A percentile compares a stretch with the other conserved stretches of the same genome.
phyloP scores from a whole-genome alignment of 2,888 invertebrate genomes.

The Diachrysia chrysitis region DNA sequence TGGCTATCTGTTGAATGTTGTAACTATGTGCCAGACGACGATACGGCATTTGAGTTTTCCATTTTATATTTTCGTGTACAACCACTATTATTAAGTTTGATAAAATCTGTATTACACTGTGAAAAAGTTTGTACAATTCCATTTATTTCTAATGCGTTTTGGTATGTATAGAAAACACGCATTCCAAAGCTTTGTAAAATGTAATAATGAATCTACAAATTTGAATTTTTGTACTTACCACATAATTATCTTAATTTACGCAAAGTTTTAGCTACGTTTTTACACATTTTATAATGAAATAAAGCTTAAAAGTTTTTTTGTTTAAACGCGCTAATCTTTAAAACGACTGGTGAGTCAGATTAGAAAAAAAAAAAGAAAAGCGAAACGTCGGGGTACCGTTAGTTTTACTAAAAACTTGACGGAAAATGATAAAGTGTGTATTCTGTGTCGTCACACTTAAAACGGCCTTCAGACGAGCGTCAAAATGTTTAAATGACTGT shows the following conservation, averaged over 20 bases:
- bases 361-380: too few relatives aligned
- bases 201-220: neutral
- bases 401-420: neutral
- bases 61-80: conserved; percentile 45
- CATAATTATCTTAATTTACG: too few relatives aligned
- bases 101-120: conserved; percentile 27
- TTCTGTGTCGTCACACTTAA: neutral
- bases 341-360: too few relatives aligned
- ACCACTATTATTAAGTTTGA: conserved; percentile 32
- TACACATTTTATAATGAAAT: too few relatives aligned
- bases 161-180: neutral
- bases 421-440: neutral
- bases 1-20: conserved; percentile 79
- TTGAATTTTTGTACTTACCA: neutral
- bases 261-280: too few relatives aligned
- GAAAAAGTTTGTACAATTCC: conserved; percentile 17
- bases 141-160: conserved; percentile 34
- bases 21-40: conserved; percentile 39
- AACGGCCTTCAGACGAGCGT: neutral
- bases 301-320: too few relatives aligned
- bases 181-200: neutral
- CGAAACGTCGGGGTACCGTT: too few relatives aligned
- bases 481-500: conserved; percentile 3
- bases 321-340: too few relatives aligned
- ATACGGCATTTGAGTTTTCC: conserved; percentile 35